Evolutionary conservation across 2,797 vertebrate species (phyloP).

Genomic region (Mareca penelope): DNA sequence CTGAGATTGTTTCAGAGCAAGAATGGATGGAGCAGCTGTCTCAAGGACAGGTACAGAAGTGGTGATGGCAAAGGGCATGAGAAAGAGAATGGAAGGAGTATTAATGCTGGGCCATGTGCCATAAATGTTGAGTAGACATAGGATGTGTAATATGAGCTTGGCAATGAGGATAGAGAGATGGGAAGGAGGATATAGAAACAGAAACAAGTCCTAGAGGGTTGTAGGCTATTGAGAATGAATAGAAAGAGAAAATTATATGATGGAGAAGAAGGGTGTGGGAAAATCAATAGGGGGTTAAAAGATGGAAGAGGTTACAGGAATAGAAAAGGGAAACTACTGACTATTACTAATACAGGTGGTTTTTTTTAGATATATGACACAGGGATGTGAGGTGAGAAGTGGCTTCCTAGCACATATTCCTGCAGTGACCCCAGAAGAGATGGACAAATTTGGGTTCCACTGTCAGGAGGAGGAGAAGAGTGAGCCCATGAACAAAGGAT

Average conservation of each 20-base stretch:
- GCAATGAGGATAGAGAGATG: neutral
- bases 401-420: neutral
- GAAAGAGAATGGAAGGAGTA: too few relatives aligned
- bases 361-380: neutral
- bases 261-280: neutral
- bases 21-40: neutral
- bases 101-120: neutral
- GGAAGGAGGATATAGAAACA: neutral
- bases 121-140: neutral
- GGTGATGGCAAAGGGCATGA: neutral
- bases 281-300: neutral
- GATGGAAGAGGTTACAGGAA: neutral
- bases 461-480: neutral
- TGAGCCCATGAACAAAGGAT: fast-evolving
- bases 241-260: neutral
- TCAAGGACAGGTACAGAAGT: neutral
- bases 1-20: neutral
- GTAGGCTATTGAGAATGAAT: neutral
- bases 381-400: neutral
- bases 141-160: neutral
- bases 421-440: neutral
- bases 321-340: neutral
- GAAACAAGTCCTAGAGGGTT: neutral
- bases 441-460: neutral
- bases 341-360: neutral